Evolutionary conservation across 2,888 invertebrate genomes (phyloP), one percentile per base, ranked within the genome.

Genomic region (Anticlea derivata): DNA sequence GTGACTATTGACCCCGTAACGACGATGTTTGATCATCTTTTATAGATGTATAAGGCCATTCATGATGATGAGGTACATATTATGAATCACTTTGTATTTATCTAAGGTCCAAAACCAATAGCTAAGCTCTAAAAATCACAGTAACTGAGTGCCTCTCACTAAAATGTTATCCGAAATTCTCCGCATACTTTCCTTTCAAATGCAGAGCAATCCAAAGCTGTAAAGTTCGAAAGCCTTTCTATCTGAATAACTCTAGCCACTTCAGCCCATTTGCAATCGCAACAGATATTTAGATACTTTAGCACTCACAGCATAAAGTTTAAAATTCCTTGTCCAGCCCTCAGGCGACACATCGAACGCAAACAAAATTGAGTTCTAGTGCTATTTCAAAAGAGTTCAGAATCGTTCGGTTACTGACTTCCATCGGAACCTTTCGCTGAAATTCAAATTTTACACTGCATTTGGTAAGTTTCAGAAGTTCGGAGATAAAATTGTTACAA

Each of bases 401-500:
- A 61, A 56, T 53, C 39, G 27, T 8, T 38, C 13, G 12, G 23
- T 53, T 4, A 17, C 4, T 17, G 6, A 49, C 41, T 57, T 47
- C 29, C 50, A 33, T 46, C 46, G 51, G 51, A 53, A 55, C 53
- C 58, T 53, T 61, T 50, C 45, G 51, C 22, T 43, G 54, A 54
- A 56, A 58, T 54, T 61, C 58, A 50, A 54, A 52, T 61, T 56
- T 54, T 44, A 38, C 50, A 43, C 39, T 58, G 58, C 58, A 44
- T 55, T 60, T 60, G 39, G 55, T 54, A 59, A 57, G 55, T 56
- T 58, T 52, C 46, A 60, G 55, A 58, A 58, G 43, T 52, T 48
- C 44, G 51, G 49, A 63, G 66, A 62, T 63, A 65, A 68, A 65
- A 53, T 61, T 60, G 58, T 58, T 54, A 58, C 50, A 55, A 56